Evolutionary conservation across 2,113 vertebrate genomes (phyloP).

Genomic region (Nyctibius bracteatus): DNA sequence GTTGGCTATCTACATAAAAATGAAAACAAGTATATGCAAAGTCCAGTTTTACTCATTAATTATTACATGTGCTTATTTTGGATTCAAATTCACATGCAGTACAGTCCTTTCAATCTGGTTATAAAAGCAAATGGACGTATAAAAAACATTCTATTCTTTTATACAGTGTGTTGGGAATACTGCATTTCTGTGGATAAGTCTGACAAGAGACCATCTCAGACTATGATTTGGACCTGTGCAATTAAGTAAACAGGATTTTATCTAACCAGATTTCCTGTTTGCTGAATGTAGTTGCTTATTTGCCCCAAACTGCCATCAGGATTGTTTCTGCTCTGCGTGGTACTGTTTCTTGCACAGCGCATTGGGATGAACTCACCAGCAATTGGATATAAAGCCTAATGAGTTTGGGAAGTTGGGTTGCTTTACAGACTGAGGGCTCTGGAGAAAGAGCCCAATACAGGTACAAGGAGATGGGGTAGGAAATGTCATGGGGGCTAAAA

Average conservation of each 20-base stretch:
- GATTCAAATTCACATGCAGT: background rate
- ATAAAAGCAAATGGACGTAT: background rate
- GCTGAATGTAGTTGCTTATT: background rate
- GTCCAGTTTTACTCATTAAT: background rate
- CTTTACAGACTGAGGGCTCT: background rate
- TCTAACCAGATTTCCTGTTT: background rate
- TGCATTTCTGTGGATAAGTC: background rate
- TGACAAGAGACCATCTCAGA: background rate
- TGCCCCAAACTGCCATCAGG: constrained; percentile 73
- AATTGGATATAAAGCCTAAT: constrained; percentile 21
- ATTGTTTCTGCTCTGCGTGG: constrained; percentile 75
- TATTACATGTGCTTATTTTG: background rate
- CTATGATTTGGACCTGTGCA: background rate
- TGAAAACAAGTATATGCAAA: background rate
- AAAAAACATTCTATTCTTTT: background rate
- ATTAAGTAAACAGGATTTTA: constrained; percentile 14
- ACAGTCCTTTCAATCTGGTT: background rate
- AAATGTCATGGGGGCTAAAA: background rate
- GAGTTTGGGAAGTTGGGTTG: constrained; percentile 40
- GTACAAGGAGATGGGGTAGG: constrained; percentile 14
- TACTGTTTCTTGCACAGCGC: constrained; percentile 66
- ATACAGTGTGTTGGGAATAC: background rate
- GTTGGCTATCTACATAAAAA: background rate
- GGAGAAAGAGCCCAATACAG: constrained; percentile 35
- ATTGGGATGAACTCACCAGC: constrained; percentile 43